phyloP scores from a whole-genome alignment of 64 coral and sea anemone species.

The Pachyseris speciosa region DNA sequence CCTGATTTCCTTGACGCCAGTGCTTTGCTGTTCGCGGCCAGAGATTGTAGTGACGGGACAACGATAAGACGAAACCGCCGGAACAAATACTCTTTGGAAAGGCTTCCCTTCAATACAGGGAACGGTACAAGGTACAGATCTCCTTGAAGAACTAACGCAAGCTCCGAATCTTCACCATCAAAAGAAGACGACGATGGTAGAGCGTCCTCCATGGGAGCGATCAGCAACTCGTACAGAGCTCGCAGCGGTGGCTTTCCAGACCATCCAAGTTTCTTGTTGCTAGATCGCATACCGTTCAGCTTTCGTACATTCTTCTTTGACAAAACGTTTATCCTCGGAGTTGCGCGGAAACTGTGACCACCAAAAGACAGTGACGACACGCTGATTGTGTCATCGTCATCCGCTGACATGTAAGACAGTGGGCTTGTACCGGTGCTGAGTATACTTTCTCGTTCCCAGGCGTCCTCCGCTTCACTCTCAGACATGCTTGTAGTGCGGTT shows the following conservation, averaged over 20 bases:
- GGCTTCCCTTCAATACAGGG: constrained; percentile 79
- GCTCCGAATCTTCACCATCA: constrained; percentile 81
- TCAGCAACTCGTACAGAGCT: constrained; percentile 91
- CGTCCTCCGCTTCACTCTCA: constrained; percentile 73
- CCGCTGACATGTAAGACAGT: constrained; percentile 77
- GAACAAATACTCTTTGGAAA: constrained; percentile 89
- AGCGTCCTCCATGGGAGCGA: constrained; percentile 91
- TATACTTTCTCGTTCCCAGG: constrained; percentile 76
- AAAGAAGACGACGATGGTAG: constrained; percentile 75
- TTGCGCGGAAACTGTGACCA: constrained; percentile 59
- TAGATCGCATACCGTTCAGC: constrained; percentile 85
- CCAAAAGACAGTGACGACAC: constrained; percentile 66
- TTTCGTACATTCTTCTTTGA: constrained; percentile 72
- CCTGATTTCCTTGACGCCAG: not conserved
- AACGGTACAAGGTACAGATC: constrained; percentile 96
- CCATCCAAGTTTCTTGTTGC: constrained; percentile 42
- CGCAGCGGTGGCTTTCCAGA: constrained; percentile 82
- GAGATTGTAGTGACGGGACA: constrained; percentile 88
- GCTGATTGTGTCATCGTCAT: constrained; percentile 84
- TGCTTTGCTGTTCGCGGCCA: constrained; percentile 46
- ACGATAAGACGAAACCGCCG: constrained; percentile 77
- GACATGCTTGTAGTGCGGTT: constrained; percentile 49
- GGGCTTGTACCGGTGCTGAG: constrained; percentile 45
- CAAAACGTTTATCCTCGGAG: constrained; percentile 46
- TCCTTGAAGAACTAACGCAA: constrained; percentile 93